A percentile compares a stretch with the other conserved stretches of the same genome.
Conservation (phyloP, 2,113 vertebrate species). For the Seriola dumerili region DNA sequence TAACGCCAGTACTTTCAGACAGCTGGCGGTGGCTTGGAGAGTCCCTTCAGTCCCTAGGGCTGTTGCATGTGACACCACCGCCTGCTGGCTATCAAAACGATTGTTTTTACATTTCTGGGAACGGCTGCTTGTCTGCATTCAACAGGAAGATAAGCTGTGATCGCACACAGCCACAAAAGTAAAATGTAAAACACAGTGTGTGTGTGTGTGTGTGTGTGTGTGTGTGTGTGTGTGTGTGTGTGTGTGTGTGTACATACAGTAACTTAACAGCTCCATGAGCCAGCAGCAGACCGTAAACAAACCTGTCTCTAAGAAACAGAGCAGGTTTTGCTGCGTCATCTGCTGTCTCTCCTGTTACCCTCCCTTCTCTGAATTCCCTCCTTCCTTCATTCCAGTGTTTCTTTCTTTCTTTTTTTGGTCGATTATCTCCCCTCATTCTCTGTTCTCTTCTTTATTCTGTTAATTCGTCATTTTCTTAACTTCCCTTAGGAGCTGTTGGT, state of each 20-base stretch:
- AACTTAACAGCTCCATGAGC: constrained; percentile 30
- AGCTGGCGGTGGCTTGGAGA: constrained; percentile 1
- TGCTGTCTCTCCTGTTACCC: neutral
- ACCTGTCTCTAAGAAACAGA: constrained; percentile 65
- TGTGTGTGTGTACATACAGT: neutral
- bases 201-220: neutral
- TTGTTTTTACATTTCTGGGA: neutral
- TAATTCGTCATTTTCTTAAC: neutral
- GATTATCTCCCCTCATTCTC: neutral
- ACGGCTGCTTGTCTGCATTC: neutral
- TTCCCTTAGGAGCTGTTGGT: neutral
- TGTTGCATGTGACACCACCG: constrained; percentile 4
- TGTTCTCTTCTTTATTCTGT: neutral
- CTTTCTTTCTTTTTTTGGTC: neutral
- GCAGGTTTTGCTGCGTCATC: constrained; percentile 53
- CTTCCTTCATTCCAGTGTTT: neutral
- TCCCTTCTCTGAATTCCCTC: neutral
- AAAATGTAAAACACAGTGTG: neutral
- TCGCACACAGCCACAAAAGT: neutral
- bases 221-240: neutral
- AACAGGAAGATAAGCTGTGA: constrained; percentile 11
- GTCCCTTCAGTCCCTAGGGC: neutral
- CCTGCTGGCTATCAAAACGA: neutral
- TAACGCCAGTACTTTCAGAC: neutral
- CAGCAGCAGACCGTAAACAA: constrained; percentile 54